phyloP scores from a whole-genome alignment of 2,113 vertebrate species.

The Labeo rohita region DNA sequence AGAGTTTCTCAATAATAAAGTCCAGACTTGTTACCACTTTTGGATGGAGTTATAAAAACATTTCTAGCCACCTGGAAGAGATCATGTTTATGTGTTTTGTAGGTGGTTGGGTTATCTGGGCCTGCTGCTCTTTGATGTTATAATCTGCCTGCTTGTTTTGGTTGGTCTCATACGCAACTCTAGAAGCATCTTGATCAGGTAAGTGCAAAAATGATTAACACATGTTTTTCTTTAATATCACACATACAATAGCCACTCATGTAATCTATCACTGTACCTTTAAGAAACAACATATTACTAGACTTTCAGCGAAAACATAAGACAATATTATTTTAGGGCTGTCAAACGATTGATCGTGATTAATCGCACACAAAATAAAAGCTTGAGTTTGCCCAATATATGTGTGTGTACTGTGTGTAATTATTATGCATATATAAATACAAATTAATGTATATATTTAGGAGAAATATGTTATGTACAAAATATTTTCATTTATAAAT shows the following conservation, averaged over 20 bases:
- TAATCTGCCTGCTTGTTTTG: conserved; percentile 95
- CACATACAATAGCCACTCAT: not conserved
- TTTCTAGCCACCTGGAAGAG: not conserved
- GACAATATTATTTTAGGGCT: too few relatives aligned
- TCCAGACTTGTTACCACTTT: not conserved
- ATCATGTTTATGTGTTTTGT: conserved; percentile 49
- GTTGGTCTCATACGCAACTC: conserved; percentile 98
- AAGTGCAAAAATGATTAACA: conserved; percentile 68
- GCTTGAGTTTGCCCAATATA: too few relatives aligned
- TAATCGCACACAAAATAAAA: too few relatives aligned
- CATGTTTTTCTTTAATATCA: not conserved
- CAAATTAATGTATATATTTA: too few relatives aligned
- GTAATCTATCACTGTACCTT: not conserved
- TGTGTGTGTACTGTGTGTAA: too few relatives aligned
- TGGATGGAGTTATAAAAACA: not conserved
- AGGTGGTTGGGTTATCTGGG: conserved; percentile 96
- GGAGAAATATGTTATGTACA: too few relatives aligned
- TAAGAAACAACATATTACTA: not conserved
- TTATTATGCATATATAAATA: too few relatives aligned
- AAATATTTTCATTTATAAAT: too few relatives aligned
- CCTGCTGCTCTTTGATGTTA: conserved; percentile 89
- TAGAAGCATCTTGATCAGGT: conserved; percentile 92
- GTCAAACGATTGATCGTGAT: too few relatives aligned
- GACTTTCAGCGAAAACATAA: not conserved
- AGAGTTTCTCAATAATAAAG: not conserved